These are phyloP conservation scores for Brenthis ino DNA, from an alignment of 2,888 invertebrate species.

Conservation along the genomic window DNA sequence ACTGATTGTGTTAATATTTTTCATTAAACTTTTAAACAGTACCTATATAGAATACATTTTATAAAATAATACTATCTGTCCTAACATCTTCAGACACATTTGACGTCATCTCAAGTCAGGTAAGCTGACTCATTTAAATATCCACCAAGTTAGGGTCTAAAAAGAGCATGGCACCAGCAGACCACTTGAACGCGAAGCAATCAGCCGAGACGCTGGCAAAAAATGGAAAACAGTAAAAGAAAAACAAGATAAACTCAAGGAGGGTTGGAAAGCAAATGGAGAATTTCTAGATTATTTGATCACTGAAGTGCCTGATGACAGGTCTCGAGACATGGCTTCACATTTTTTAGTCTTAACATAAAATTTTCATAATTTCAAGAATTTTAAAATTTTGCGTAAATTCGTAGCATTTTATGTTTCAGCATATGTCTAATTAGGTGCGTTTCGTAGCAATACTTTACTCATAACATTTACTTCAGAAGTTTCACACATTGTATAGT, in stretches of 20 bases:
- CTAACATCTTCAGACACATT: conserved; percentile 14
- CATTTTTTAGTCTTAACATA: conserved; percentile 6
- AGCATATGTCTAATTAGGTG: too few species aligned
- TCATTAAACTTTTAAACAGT: background rate
- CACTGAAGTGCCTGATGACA: conserved; percentile 30
- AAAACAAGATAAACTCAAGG: conserved; percentile 51
- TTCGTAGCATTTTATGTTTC: background rate
- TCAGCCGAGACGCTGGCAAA: conserved; percentile 61
- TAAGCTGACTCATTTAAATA: conserved; percentile 62
- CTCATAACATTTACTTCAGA: too few species aligned
- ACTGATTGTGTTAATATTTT: too few species aligned
- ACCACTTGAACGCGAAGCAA: conserved; percentile 58
- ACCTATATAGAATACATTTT: background rate
- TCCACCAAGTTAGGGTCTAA: conserved; percentile 64
- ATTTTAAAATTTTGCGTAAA: conserved; percentile 2
- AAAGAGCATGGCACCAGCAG: conserved; percentile 64
- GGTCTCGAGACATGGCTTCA: conserved; percentile 25
- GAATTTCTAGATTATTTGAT: conserved; percentile 39
- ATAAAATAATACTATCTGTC: background rate
- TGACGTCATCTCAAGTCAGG: conserved; percentile 36
- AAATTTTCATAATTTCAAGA: background rate
- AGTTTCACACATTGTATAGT: too few species aligned
- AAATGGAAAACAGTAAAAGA: conserved; percentile 53
- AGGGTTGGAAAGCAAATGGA: conserved; percentile 41
- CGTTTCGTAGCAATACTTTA: too few species aligned